These are phyloP conservation scores for Cynodonichthys magdalenae DNA, from an alignment of 2,797 vertebrate genomes.

Conservation along the genomic window DNA sequence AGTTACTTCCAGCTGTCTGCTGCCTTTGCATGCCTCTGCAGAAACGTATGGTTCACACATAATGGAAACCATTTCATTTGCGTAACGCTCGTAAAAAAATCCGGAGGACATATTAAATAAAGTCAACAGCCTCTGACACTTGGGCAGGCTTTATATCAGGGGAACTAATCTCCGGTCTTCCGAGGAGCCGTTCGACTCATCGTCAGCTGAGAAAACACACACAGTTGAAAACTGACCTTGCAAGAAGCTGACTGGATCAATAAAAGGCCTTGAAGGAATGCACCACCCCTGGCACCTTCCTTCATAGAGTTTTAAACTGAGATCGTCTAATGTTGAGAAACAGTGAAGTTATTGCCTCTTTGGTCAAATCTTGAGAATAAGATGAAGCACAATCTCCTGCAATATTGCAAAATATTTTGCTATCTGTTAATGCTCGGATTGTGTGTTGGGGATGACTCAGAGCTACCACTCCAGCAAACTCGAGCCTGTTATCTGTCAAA, in stretches of 20 bases:
- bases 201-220: slow-evolving; percentile 83
- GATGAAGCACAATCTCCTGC: too few relatives aligned
- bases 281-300: too few relatives aligned
- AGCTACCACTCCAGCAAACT: too few relatives aligned
- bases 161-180: slow-evolving; percentile 68
- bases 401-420: too few relatives aligned
- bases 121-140: slow-evolving; percentile 71
- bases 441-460: too few relatives aligned
- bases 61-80: slow-evolving; percentile 79
- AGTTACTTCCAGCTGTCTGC: slow-evolving; percentile 85
- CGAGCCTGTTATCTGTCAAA: too few relatives aligned
- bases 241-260: slow-evolving; percentile 70
- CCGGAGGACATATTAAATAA: slow-evolving; percentile 77
- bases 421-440: too few relatives aligned
- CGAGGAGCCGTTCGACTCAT: slow-evolving; percentile 44
- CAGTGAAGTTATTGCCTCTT: too few relatives aligned
- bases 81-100: slow-evolving; percentile 66
- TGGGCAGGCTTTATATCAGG: slow-evolving; percentile 72
- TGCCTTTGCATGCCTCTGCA: slow-evolving; percentile 72
- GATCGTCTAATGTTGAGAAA: too few relatives aligned
- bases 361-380: too few relatives aligned
- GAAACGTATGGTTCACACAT: slow-evolving; percentile 75
- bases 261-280: slow-evolving; percentile 48
- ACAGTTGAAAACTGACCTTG: slow-evolving; percentile 56
- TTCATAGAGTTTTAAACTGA: too few relatives aligned